Evolutionary conservation across 2,888 invertebrate species (phyloP).

Genomic region (Dioctria rufipes): DNA sequence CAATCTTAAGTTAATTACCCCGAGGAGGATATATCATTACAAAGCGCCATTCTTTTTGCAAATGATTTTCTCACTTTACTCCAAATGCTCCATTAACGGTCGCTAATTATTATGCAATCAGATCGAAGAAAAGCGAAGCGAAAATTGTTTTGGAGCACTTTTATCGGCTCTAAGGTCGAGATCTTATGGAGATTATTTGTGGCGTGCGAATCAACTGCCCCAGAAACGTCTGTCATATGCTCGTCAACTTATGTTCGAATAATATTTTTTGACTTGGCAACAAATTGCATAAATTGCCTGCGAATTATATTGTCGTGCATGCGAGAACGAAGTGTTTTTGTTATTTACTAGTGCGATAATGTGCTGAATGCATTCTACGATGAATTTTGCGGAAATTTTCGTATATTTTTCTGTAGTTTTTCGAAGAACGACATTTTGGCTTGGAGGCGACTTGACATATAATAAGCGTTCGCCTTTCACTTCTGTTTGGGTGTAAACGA

Average conservation of each 20-base stretch:
- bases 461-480: too few species aligned
- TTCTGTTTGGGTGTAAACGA: too few species aligned
- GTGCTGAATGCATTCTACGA: neutral
- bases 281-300: conserved; percentile 35
- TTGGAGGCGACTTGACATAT: too few species aligned
- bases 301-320: neutral
- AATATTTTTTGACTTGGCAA: conserved; percentile 10
- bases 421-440: too few species aligned
- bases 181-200: neutral
- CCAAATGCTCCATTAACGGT: neutral
- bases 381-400: neutral
- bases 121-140: neutral
- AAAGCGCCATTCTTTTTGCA: neutral
- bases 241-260: neutral
- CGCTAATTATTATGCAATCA: conserved; percentile 15
- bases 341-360: neutral
- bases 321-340: neutral
- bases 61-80: neutral
- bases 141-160: conserved; percentile 14
- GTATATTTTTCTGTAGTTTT: too few species aligned
- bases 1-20: conserved; percentile 21
- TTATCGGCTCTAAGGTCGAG: neutral
- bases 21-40: conserved; percentile 19
- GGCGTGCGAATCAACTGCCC: conserved; percentile 31
- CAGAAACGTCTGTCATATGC: conserved; percentile 38